Conservation (phyloP, 2,797 vertebrate genomes). For the Eulemur albifrons region DNA sequence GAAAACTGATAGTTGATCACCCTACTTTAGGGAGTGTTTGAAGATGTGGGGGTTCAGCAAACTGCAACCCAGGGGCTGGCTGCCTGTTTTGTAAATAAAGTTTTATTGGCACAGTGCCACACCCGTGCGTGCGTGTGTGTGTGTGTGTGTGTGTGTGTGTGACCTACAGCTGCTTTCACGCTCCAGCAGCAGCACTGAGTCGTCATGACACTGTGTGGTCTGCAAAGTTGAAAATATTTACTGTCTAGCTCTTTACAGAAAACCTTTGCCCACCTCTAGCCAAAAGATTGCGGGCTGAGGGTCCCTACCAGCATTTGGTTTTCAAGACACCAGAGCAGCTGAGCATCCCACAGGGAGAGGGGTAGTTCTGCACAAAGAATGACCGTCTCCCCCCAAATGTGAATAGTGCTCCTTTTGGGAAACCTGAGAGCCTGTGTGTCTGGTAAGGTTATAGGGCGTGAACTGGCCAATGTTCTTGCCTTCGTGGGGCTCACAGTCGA, state of each 20-base stretch:
- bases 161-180: fast-evolving
- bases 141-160: too few relatives aligned
- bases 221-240: not conserved
- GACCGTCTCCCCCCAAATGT: not conserved
- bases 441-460: not conserved
- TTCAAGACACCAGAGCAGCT: not conserved
- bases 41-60: not conserved
- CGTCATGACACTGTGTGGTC: not conserved
- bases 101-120: not conserved
- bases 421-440: not conserved
- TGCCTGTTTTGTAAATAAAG: not conserved
- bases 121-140: too few relatives aligned
- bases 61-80: not conserved
- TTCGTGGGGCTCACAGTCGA: not conserved
- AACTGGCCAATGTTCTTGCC: not conserved
- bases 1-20: not conserved
- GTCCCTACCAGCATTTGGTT: fast-evolving
- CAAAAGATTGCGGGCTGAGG: not conserved
- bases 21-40: not conserved
- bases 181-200: not conserved
- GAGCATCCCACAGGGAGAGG: not conserved
- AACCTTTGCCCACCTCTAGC: not conserved
- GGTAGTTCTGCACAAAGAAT: fast-evolving
- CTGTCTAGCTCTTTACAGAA: not conserved
- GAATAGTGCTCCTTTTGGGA: not conserved